These are phyloP conservation scores for Philopotamus ludificatus DNA, from an alignment of 1,140 invertebrate species.

Conservation along the genomic window DNA sequence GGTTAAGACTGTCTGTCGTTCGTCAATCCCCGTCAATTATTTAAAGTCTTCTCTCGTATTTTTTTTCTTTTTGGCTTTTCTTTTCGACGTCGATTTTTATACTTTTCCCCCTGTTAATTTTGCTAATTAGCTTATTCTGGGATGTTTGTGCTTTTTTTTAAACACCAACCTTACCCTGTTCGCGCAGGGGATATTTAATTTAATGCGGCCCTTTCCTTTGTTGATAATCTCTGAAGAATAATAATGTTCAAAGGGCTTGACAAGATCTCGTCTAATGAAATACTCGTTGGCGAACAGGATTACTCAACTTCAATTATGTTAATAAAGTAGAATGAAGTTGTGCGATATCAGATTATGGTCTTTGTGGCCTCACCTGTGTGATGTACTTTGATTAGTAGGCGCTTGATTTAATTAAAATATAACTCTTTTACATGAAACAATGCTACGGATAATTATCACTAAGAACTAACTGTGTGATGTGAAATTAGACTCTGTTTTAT, in stretches of 20 bases:
- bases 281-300: constrained; percentile 10
- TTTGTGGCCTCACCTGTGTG: neutral
- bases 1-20: no score
- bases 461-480: no score
- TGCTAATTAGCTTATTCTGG: neutral
- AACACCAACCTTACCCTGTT: neutral
- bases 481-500: no score
- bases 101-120: neutral
- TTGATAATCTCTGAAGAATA: constrained; percentile 8
- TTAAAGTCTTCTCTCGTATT: neutral
- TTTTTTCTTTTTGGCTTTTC: neutral
- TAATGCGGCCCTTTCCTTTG: neutral
- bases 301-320: constrained; percentile 6
- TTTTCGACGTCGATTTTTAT: neutral
- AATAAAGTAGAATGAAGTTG: constrained; percentile 12
- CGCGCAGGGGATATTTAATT: neutral
- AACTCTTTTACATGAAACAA: no score
- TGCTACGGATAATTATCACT: no score
- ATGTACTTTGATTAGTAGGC: neutral
- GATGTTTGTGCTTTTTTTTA: neutral
- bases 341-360: neutral
- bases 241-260: constrained; percentile 6
- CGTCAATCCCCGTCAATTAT: no score
- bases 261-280: constrained; percentile 14
- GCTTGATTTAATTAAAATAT: no score